Percentiles rank a stretch among this genome's conserved stretches.
Evolutionary conservation across 2,888 invertebrate species (phyloP).

Genomic region (Teleiodes luculella): DNA sequence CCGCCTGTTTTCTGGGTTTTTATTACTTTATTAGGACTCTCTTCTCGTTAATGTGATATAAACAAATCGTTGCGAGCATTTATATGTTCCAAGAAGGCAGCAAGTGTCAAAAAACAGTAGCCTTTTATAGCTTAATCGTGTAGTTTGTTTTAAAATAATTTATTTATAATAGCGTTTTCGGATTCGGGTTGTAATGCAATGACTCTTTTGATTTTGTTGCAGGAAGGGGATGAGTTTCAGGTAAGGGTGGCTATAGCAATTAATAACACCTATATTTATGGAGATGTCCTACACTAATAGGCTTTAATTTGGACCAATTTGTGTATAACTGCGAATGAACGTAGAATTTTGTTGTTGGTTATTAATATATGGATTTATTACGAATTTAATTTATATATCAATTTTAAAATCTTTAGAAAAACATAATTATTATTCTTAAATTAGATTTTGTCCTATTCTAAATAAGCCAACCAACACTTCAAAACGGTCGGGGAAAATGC

Average conservation of each 20-base stretch:
- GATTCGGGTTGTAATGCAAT: slow-evolving; percentile 38
- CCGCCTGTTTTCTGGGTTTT: slow-evolving; percentile 56
- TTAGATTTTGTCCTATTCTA: too few species aligned
- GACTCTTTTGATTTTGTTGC: slow-evolving; percentile 20
- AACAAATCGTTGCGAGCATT: slow-evolving; percentile 66
- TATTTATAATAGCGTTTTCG: slow-evolving; percentile 42
- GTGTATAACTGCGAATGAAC: too few species aligned
- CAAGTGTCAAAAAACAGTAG: slow-evolving; percentile 75
- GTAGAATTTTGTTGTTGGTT: too few species aligned
- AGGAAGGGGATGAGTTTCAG: slow-evolving; percentile 13
- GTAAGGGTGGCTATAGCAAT: background rate
- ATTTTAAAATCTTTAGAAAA: too few species aligned
- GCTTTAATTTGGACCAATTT: too few species aligned
- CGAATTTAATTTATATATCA: too few species aligned
- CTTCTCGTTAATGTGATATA: slow-evolving; percentile 70
- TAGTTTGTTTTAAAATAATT: slow-evolving; percentile 53
- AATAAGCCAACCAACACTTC: too few species aligned
- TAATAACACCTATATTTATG: too few species aligned
- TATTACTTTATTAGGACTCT: slow-evolving; percentile 72
- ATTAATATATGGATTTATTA: too few species aligned
- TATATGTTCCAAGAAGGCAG: slow-evolving; percentile 65
- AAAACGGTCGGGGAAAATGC: too few species aligned
- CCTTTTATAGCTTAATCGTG: slow-evolving; percentile 71
- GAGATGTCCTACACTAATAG: too few species aligned
- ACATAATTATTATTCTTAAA: too few species aligned